Evolutionary conservation across 37 sponge, comb jelly and placozoan genomes (phyloP).

Genomic region (Hormiphora californensis): DNA sequence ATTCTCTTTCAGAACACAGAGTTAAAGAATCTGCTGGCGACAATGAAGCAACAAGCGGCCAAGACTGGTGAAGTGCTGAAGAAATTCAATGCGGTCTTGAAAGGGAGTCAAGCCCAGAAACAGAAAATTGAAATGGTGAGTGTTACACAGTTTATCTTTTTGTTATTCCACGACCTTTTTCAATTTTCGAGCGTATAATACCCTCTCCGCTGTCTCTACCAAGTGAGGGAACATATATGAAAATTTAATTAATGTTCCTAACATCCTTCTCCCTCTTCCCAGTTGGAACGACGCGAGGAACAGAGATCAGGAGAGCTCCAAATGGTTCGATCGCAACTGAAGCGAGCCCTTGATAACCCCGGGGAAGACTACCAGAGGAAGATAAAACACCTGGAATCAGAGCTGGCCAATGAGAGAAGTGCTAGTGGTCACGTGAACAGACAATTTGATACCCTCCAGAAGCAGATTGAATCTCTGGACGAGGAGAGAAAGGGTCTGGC

Average conservation of each 20-base stretch:
- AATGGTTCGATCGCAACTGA: no score
- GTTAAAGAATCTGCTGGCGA: not conserved
- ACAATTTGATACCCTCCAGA: no score
- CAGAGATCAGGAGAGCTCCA: not conserved
- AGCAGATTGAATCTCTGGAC: not conserved
- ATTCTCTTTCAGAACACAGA: not conserved
- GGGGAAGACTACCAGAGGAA: no score
- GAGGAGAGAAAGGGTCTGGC: not conserved
- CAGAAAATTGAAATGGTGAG: conserved; percentile 40
- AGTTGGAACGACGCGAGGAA: not conserved
- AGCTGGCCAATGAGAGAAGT: no score
- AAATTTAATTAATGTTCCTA: not conserved
- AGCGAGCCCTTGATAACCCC: no score
- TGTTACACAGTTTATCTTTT: not conserved
- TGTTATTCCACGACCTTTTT: no score
- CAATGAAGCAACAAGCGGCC: not conserved
- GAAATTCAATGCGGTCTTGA: not conserved
- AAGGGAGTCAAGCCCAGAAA: not conserved
- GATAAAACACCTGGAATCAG: no score
- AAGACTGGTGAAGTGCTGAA: not conserved
- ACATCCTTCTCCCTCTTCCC: not conserved
- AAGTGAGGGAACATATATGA: no score
- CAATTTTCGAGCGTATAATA: no score
- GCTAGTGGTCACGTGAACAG: no score
- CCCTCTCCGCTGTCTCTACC: no score